Evolutionary conservation across 2,888 invertebrate species (phyloP).

Genomic region (Neoaliturus tenellus): DNA sequence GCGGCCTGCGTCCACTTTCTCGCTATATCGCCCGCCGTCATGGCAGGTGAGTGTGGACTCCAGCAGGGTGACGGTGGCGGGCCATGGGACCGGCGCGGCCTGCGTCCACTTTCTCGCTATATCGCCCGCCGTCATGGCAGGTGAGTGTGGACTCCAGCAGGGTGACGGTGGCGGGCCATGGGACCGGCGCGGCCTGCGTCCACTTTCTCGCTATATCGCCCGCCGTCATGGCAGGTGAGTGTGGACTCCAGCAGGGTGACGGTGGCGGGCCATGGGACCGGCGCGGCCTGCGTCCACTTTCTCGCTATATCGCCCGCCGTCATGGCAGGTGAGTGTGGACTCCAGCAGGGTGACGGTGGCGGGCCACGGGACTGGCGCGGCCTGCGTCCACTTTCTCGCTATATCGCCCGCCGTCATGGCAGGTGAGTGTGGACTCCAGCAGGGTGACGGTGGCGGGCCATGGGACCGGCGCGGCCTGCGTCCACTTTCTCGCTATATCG

Average conservation of each 20-base stretch:
- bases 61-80: slow-evolving; percentile 93
- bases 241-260: slow-evolving; percentile 96
- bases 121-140: slow-evolving; percentile 94
- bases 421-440: slow-evolving; percentile 86
- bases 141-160: slow-evolving; percentile 91
- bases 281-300: slow-evolving; percentile 98
- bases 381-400: slow-evolving; percentile 98
- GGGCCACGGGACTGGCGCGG: slow-evolving; percentile 98
- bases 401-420: slow-evolving; percentile 96
- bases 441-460: slow-evolving; percentile 98
- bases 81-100: slow-evolving; percentile 98
- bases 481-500: slow-evolving; percentile 97
- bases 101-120: slow-evolving; percentile 98
- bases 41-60: slow-evolving; percentile 93
- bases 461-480: slow-evolving; percentile 97
- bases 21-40: slow-evolving; percentile 97
- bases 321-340: slow-evolving; percentile 89
- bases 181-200: slow-evolving; percentile 97
- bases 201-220: slow-evolving; percentile 98
- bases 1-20: slow-evolving; percentile 98
- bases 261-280: slow-evolving; percentile 96
- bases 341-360: slow-evolving; percentile 94
- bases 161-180: slow-evolving; percentile 97
- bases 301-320: slow-evolving; percentile 98
- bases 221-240: slow-evolving; percentile 87